phyloP scores from a whole-genome alignment of 2,797 vertebrate genomes.

The Coracias cyanogaster region DNA sequence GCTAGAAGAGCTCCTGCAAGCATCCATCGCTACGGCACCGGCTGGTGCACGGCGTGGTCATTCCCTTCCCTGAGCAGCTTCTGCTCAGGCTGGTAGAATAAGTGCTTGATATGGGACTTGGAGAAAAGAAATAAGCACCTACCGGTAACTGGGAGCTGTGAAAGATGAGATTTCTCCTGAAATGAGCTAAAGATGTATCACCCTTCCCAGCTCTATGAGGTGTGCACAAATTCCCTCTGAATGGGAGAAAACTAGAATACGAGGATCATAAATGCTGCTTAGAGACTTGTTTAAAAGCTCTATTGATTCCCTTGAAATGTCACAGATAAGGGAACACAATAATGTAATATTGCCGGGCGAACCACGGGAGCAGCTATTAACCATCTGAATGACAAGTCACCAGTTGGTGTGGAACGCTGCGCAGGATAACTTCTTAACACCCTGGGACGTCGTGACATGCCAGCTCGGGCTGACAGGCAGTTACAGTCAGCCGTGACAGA shows the following conservation, averaged over 20 bases:
- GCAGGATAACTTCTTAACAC: neutral
- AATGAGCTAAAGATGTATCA: neutral
- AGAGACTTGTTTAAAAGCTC: neutral
- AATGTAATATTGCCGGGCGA: neutral
- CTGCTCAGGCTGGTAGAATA: neutral
- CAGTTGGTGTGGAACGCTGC: rapidly evolving
- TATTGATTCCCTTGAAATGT: neutral
- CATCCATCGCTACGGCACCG: rapidly evolving
- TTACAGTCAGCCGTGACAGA: neutral
- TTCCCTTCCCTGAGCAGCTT: neutral
- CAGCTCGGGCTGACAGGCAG: neutral
- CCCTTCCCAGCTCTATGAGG: neutral
- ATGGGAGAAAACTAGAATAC: neutral
- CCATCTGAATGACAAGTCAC: neutral
- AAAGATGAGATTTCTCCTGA: neutral
- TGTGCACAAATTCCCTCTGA: neutral
- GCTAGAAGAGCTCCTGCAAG: neutral
- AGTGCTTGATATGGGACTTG: neutral
- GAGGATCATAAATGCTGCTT: neutral
- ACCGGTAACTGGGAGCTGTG: neutral
- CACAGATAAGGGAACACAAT: neutral
- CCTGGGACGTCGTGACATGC: neutral
- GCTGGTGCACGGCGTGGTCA: rapidly evolving
- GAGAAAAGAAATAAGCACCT: neutral
- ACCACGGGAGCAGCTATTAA: neutral